Evolutionary conservation across 2,888 invertebrate genomes (phyloP), one percentile per base, ranked within the genome.

Genomic region (Hypselothyrea guttata): DNA sequence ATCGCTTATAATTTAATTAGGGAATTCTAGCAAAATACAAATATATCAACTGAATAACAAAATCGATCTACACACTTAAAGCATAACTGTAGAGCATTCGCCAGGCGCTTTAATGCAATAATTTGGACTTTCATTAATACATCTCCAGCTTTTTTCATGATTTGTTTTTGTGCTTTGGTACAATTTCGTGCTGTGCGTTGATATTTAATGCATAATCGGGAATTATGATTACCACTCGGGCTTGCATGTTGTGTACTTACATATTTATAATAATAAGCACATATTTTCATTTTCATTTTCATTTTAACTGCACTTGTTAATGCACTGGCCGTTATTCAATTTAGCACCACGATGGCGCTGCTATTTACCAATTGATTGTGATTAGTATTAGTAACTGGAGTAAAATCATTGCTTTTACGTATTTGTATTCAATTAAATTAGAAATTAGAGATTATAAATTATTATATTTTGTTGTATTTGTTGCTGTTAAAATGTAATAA

Each of bases 281-380:
- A 59, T 55, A 59, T 30, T 55, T 55, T 71, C 56, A 57, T 74
- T n/a, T n/a, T n/a, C n/a, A n/a, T n/a, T n/a, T n/a, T n/a, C n/a
- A n/a, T n/a, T n/a, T 62, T 75, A 72, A 83, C 83, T 84, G 82
- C 78, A 82, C 78, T 84, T 82, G 83, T 34, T 83, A 84, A 78
- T 78, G 64, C 75, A 64, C 57, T 60, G 54, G 67, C 79, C 63
- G 84, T 79, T 84, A 84, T 61, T 72, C 70, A 82, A 84, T 84
- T 79, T 75, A 83, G 67, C 83, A 72, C 79, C 75, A 63, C 66
- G 55, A 66, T 77, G 60, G 63, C 68, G 65, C 60, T 22, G 22
- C 5, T 71, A 60, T 71, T 72, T 64, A 70, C 70, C 59, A 70
- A 62, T 41, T 65, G 55, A 49, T 68, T 65, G 54, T 44, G 53